Evolutionary conservation across 1,140 invertebrate genomes (phyloP).

Genomic region (Drosophila grimshawi): DNA sequence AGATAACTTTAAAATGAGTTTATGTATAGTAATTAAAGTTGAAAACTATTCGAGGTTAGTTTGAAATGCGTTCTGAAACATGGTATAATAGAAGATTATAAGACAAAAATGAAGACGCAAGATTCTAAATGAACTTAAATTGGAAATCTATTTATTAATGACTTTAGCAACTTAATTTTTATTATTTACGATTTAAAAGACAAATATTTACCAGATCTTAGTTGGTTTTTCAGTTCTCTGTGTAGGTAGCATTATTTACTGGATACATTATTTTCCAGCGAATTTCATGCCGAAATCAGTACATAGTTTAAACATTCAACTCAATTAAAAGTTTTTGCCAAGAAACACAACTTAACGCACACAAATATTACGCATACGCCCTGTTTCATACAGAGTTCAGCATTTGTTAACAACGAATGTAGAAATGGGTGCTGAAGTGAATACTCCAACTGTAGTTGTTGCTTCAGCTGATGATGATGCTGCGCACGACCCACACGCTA

Average conservation of each 20-base stretch:
- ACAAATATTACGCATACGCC: conserved; percentile 42
- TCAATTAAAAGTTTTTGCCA: conserved; percentile 2
- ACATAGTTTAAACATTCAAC: not conserved
- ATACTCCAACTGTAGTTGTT: not conserved
- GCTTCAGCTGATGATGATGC: conserved; percentile 15
- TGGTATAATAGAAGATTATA: too few species aligned
- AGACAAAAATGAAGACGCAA: too few species aligned
- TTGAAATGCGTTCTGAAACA: too few species aligned
- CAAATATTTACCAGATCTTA: too few species aligned
- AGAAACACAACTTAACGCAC: not conserved
- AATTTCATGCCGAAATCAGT: not conserved
- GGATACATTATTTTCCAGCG: not conserved
- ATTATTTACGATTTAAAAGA: too few species aligned
- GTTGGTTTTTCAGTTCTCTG: too few species aligned
- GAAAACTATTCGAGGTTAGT: too few species aligned
- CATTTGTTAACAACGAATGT: conserved; percentile 18
- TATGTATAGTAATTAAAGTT: too few species aligned
- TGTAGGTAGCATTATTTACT: not conserved
- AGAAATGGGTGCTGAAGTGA: conserved; percentile 28
- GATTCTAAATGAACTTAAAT: too few species aligned
- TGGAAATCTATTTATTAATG: too few species aligned
- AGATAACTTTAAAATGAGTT: too few species aligned
- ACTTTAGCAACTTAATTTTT: too few species aligned
- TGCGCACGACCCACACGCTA: conserved; percentile 59
- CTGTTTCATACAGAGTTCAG: conserved; percentile 28